Evolutionary conservation across 2,888 invertebrate genomes (phyloP), one percentile per base, ranked within the genome.

Genomic region (Chorisops tibialis): DNA sequence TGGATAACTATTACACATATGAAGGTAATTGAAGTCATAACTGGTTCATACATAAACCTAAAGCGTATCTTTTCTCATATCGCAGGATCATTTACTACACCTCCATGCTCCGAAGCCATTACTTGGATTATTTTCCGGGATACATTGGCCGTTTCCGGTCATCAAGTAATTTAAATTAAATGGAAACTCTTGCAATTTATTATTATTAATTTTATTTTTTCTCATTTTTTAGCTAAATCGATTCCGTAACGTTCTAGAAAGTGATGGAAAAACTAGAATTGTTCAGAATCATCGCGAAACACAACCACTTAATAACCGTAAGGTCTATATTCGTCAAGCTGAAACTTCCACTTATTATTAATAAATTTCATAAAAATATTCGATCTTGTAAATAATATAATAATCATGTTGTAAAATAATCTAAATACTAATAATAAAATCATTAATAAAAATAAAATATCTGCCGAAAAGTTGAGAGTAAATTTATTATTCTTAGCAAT

Each of bases 61-160:
- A n/a, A n/a, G n/a, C n/a, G n/a, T n/a, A n/a, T n/a, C n/a, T n/a
- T n/a, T n/a, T n/a, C n/a, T 19, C 22, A 21, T 4, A 4, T 68
- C 68, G 19, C 35, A 78, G 86, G 91, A n/a, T 91, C 90, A 0
- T 78, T 91, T 43, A 91, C 90, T 30, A 89, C 89, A 0, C 90
- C 91, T 0, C 89, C 89, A 4, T 91, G 90, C 75, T 87, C 85
- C 12, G 89, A 91, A 75, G 86, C 85, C 49, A 88, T 91, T 60
- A 89, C 87, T 14, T 91, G 91, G 91, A 85, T 89, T 51, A 82
- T 90, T 52, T 90, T 88, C 77, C 84, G 87, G 0, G 84, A 85
- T 69, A 84, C 88, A 66, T 81, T 89, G 35, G 84, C 86, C 3
- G 82, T 91, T 69, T 88, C 90, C 1, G 84, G 85, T 43, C 81